A percentile compares a stretch with the other conserved stretches of the same genome.
phyloP scores from a whole-genome alignment of 1,140 invertebrate genomes.

The Anthonomus grandis region DNA sequence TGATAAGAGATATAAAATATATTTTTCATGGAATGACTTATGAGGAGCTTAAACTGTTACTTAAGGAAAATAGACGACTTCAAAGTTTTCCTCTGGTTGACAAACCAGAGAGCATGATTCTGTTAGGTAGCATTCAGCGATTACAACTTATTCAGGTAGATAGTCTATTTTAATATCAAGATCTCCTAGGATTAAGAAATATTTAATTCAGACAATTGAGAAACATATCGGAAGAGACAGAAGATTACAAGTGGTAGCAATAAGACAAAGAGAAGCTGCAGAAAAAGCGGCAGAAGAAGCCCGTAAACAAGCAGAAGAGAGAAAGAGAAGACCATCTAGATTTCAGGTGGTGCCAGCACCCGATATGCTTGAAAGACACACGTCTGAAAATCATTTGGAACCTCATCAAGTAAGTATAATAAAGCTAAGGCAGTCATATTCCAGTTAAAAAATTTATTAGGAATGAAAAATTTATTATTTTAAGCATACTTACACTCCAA shows the following conservation, averaged over 20 bases:
- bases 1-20: constrained; percentile 87
- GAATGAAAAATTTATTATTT: constrained; percentile 1
- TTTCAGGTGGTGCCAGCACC: constrained; percentile 71
- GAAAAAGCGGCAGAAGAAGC: constrained; percentile 60
- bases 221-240: constrained; percentile 83
- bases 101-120: constrained; percentile 85
- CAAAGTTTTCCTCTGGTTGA: constrained; percentile 89
- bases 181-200: neutral
- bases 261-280: constrained; percentile 63
- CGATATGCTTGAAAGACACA: constrained; percentile 52
- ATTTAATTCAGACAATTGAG: constrained; percentile 66
- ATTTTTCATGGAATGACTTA: constrained; percentile 92
- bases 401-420: constrained; percentile 31
- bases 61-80: constrained; percentile 64
- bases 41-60: constrained; percentile 75
- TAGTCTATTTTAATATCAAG: neutral
- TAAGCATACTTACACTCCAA: constrained; percentile 53
- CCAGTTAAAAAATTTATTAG: neutral
- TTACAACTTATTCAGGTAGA: constrained; percentile 71
- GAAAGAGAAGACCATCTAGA: constrained; percentile 59
- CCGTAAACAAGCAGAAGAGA: constrained; percentile 52
- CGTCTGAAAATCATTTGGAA: constrained; percentile 42
- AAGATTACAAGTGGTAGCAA: constrained; percentile 68
- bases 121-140: constrained; percentile 89
- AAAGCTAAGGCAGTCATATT: neutral